These are phyloP conservation scores for Ashinkailepas kermadecensis DNA, from an alignment of 2,888 invertebrate species.

Conservation along the genomic window DNA sequence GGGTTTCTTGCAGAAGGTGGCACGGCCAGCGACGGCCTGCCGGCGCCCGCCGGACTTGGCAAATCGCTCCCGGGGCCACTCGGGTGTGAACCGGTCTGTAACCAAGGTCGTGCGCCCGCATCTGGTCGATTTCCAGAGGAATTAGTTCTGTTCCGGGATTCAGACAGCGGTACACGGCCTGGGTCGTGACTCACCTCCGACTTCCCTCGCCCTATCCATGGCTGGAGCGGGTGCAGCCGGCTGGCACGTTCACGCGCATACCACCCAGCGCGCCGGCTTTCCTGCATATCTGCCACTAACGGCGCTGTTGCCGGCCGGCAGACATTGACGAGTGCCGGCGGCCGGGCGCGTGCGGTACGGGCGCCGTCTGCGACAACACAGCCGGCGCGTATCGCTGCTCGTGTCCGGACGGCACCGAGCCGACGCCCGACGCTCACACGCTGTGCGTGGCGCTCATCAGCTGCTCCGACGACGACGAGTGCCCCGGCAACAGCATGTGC, in stretches of 20 bases:
- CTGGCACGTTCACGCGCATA: background rate
- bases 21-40: background rate
- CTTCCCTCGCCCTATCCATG: too few species aligned
- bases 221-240: too few species aligned
- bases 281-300: background rate
- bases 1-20: background rate
- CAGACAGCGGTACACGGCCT: too few species aligned
- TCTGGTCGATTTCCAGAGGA: background rate
- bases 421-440: conserved; percentile 73
- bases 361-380: conserved; percentile 69
- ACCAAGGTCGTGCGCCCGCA: background rate
- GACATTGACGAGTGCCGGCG: conserved; percentile 76
- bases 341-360: conserved; percentile 64
- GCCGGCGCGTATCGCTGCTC: conserved; percentile 69
- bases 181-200: too few species aligned
- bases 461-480: conserved; percentile 65
- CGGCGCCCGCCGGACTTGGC: background rate
- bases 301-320: conserved; percentile 32
- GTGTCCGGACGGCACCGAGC: conserved; percentile 71
- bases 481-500: conserved; percentile 84
- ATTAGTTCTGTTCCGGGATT: background rate
- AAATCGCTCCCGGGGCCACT: background rate
- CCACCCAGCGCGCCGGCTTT: background rate
- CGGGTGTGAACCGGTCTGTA: background rate
- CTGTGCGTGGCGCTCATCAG: conserved; percentile 74